phyloP scores from a whole-genome alignment of 2,113 vertebrate genomes.

The Pyrgilauda ruficollis region DNA sequence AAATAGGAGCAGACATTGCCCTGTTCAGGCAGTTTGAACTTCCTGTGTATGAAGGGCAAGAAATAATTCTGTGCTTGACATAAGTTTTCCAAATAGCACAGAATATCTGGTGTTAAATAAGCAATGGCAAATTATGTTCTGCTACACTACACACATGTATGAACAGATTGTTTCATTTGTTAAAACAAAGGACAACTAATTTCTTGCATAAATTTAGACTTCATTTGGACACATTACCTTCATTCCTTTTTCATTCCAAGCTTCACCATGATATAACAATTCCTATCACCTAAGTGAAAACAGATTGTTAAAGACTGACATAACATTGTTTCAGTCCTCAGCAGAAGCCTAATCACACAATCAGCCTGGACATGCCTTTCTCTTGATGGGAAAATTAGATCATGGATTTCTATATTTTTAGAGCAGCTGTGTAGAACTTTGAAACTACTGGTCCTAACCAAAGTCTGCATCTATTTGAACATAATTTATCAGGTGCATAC shows the following conservation, averaged over 20 bases:
- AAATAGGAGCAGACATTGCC: not conserved
- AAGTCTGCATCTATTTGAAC: not conserved
- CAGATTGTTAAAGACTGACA: not conserved
- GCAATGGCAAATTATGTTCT: not conserved
- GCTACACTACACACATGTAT: not conserved
- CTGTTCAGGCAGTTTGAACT: not conserved
- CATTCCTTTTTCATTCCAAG: not conserved
- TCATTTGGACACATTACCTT: not conserved
- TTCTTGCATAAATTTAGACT: not conserved
- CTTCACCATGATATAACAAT: not conserved
- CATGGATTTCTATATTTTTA: not conserved
- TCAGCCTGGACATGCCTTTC: not conserved
- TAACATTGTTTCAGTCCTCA: not conserved
- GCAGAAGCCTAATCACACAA: not conserved
- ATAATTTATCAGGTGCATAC: not conserved
- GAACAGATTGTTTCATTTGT: not conserved
- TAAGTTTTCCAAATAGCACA: not conserved
- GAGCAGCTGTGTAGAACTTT: not conserved
- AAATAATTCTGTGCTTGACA: not conserved
- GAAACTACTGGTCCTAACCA: not conserved
- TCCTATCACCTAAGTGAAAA: not conserved
- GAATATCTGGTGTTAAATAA: not conserved
- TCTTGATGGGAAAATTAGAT: not conserved
- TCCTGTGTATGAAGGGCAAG: not conserved
- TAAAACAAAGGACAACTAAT: not conserved